Evolutionary conservation across 1,140 invertebrate genomes (phyloP), one percentile per base, ranked within the genome.

Genomic region (Bombus impatiens): DNA sequence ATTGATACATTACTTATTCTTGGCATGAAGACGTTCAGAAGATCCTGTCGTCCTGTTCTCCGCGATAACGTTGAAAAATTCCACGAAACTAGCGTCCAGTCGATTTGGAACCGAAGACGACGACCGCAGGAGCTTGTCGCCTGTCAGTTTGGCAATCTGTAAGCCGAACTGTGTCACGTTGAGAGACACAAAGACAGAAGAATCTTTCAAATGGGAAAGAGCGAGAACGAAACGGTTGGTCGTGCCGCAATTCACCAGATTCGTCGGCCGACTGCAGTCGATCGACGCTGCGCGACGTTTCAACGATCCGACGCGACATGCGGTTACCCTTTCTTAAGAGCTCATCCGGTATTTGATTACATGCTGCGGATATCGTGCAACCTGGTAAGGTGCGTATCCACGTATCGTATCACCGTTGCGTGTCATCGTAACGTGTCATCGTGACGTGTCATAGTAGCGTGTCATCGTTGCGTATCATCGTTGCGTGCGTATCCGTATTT

Each of bases 321-420:
- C 47, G 86, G 86, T 87, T 78, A 84, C 82, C 74, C 75, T 84
- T 87, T 84, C 81, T 74, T 87, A 84, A 78, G 62, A 87, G 82
- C 77, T 44, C 67, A 71, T 68, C 76, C 76, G 68, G 47, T 79
- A 79, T 84, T 84, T 79, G 75, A 79, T 84, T 84, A 84, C 83
- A 84, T 32, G 77, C 32, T 32, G 77, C 37, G 76, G 83, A 71
- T 79, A 84, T 84, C 77, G 67, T 47, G 77, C 83, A 72, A 77
- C 67, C 53, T 53, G 18, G 47, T 53, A 53, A 53, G 47, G 47
- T 53, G 47, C 47, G 18, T 53, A 53, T 53, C 18, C 47, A 53
- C 47, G 47, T 53, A 53, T 53, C 47, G 47, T 53, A 53, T 53
- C 47, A 53, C 47, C 47, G 47, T 53, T 53, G 47, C 47, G 47